Base-by-base conservation (phyloP, 2,888 invertebrate species). In the Digitonthophagus gazella region DNA sequence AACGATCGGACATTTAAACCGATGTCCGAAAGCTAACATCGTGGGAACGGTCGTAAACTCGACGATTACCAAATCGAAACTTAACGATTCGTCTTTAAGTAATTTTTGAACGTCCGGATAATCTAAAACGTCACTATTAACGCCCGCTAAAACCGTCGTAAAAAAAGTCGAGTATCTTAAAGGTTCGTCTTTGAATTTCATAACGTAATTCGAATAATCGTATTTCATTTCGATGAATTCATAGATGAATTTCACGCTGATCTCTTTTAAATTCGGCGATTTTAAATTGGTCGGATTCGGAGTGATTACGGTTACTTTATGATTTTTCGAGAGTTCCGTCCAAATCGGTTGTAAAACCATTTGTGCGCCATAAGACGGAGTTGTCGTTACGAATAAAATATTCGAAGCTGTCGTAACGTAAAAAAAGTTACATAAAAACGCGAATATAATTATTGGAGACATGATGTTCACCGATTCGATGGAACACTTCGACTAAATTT, bases 321-420 rank as follows among this genome's bases (percentile, higher is more conserved):
- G 77, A 2, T 76, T 76, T 11, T 74, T 68, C 4, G 74, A 72
- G 8, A 77, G 61, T 57, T 75, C 75, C 15, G 65, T 69, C 11
- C 71, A 71, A n/a, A 77, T 71, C 4, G 74, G 71, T 22, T 74
- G 73, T 54, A 72, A 74, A 2, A 74, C 74, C 5, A 72, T 68
- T 61, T 78, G 75, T 68, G 78, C 78, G 63, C 78, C 78, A 58
- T 70, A 69, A 2, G 76, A 75, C 16, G 78, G 76, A 5, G 70
- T 67, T 1, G 75, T 73, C 58, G 77, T 75, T 4, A 75, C 66
- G 3, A 70, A 75, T 5, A 79, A 69, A 54, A 79, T 79, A 65
- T 73, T 72, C 8, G 73, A 74, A 20, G 67, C 58, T 65, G 68
- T 57, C n/a, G n/a, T n/a, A n/a, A n/a, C n/a, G n/a, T n/a, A n/a